A percentile compares a stretch with the other conserved stretches of the same genome.
Evolutionary conservation across 2,888 invertebrate genomes (phyloP).

Genomic region (Platycnemis pennipes): DNA sequence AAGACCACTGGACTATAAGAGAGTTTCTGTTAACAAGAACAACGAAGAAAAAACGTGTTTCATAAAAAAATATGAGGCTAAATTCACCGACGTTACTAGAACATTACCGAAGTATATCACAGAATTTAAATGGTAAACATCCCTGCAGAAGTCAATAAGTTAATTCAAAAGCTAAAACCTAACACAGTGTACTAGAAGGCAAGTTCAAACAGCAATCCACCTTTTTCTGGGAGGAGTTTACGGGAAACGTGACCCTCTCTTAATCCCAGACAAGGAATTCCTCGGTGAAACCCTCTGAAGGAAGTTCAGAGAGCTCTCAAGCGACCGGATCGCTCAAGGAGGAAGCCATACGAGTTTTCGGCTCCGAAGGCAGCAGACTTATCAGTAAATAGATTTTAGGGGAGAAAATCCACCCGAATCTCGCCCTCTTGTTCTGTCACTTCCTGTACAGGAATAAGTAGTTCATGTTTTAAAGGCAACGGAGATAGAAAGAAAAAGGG

Average conservation of each 20-base stretch:
- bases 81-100: too few relatives aligned
- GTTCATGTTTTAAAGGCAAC: not conserved
- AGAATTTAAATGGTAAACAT: not conserved
- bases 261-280: slow-evolving; percentile 47
- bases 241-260: not conserved
- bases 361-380: slow-evolving; percentile 41
- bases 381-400: slow-evolving; percentile 46
- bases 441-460: not conserved
- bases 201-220: not conserved
- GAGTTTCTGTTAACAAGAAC: too few relatives aligned
- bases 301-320: slow-evolving; percentile 12
- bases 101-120: too few relatives aligned
- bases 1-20: too few relatives aligned
- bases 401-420: not conserved
- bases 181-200: not conserved
- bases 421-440: not conserved
- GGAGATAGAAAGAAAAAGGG: not conserved
- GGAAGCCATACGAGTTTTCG: slow-evolving; percentile 35
- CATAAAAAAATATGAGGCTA: too few relatives aligned
- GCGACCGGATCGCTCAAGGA: slow-evolving; percentile 49
- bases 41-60: too few relatives aligned
- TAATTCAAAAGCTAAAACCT: not conserved
- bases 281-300: slow-evolving; percentile 47
- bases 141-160: not conserved
- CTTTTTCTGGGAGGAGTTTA: not conserved